Percentiles rank a stretch among this genome's conserved stretches.
Evolutionary conservation across 2,888 invertebrate species (phyloP).

Genomic region (Melangyna quadrimaculata): DNA sequence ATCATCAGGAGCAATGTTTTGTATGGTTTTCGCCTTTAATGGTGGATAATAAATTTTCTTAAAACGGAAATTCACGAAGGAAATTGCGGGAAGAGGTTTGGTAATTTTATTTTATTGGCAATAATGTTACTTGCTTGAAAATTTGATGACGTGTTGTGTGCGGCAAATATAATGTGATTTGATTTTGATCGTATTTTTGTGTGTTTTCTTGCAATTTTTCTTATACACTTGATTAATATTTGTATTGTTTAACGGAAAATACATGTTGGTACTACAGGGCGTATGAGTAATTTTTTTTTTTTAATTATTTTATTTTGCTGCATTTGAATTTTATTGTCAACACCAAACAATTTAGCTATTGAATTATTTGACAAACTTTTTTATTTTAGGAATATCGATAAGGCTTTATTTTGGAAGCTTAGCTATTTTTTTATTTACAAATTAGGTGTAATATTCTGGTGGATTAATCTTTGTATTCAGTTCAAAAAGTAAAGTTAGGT

Average conservation of each 20-base stretch:
- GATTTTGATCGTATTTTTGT: not conserved
- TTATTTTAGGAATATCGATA: no score
- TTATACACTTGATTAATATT: constrained; percentile 6
- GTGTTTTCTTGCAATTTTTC: not conserved
- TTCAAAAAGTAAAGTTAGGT: no score
- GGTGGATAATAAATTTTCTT: constrained; percentile 64
- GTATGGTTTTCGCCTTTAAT: constrained; percentile 40
- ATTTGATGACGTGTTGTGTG: constrained; percentile 52
- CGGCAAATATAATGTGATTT: constrained; percentile 41
- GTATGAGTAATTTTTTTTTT: constrained; percentile 21
- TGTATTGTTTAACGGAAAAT: not conserved
- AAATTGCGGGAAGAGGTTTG: constrained; percentile 61
- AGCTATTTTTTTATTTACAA: no score
- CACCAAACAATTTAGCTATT: no score
- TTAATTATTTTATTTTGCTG: no score
- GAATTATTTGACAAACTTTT: no score
- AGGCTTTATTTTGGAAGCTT: no score
- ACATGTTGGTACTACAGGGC: not conserved
- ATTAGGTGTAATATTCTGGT: no score
- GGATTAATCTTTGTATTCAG: no score
- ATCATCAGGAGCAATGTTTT: constrained; percentile 15
- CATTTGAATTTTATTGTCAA: no score
- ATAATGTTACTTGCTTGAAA: constrained; percentile 60
- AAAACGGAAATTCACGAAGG: constrained; percentile 63
- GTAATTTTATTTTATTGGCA: constrained; percentile 70